A percentile compares a stretch with the other conserved stretches of the same genome.
Conservation (phyloP, 2,113 vertebrate genomes). For the Canis aureus region DNA sequence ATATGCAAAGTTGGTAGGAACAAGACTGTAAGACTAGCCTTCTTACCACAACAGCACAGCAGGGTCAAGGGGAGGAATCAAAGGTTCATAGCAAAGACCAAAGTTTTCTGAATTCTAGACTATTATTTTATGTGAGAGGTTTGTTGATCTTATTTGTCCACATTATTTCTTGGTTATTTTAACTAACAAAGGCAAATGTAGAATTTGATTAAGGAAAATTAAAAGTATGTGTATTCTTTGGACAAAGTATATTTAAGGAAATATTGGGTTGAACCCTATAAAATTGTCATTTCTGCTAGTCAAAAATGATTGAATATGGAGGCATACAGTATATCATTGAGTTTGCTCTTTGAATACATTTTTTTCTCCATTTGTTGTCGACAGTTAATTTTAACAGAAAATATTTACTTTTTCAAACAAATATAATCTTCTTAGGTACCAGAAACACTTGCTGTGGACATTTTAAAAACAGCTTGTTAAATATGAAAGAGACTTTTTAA, state of each 20-base stretch:
- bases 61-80: not conserved
- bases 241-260: not conserved
- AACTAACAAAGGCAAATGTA: not conserved
- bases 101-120: not conserved
- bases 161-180: conserved; percentile 52
- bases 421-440: not conserved
- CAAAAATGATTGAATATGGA: not conserved
- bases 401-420: conserved; percentile 23
- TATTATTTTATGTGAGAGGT: conserved; percentile 32
- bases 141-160: conserved; percentile 63
- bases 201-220: conserved; percentile 52
- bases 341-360: not conserved
- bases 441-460: not conserved
- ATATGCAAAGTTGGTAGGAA: not conserved
- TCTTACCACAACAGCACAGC: not conserved
- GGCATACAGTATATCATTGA: not conserved
- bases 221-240: not conserved
- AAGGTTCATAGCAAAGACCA: not conserved
- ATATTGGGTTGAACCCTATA: not conserved
- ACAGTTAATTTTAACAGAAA: not conserved
- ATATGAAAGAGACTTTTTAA: conserved; percentile 43
- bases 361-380: not conserved
- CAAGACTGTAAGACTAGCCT: not conserved
- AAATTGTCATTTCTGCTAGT: conserved; percentile 17
- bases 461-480: not conserved